Conservation (phyloP, 2,113 vertebrate species). For the Labrus mixtus region DNA sequence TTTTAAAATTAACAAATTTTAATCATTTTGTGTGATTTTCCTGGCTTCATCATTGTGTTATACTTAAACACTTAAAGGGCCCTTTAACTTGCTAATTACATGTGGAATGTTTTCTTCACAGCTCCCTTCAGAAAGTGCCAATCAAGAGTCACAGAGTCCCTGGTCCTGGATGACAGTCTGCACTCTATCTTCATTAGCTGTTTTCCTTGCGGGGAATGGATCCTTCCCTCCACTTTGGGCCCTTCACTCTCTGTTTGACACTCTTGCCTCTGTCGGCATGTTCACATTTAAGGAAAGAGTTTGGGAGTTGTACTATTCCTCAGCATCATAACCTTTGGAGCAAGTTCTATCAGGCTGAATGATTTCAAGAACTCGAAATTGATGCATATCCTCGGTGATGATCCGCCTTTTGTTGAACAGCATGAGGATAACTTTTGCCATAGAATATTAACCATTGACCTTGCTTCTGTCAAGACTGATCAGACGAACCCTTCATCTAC, state of each 20-base stretch:
- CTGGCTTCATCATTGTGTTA: too few species aligned
- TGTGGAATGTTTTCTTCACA: conserved; percentile 41
- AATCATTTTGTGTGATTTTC: background rate
- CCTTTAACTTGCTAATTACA: conserved; percentile 1
- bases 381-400: conserved; percentile 48
- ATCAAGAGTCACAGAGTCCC: conserved; percentile 48
- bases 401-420: background rate
- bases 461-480: conserved; percentile 25
- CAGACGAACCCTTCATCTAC: conserved; percentile 26
- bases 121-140: conserved; percentile 19
- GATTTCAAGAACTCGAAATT: conserved; percentile 56
- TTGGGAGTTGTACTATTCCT: conserved; percentile 66
- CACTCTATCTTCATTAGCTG: conserved; percentile 1
- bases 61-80: background rate
- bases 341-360: conserved; percentile 61
- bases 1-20: too few species aligned
- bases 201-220: conserved; percentile 34
- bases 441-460: conserved; percentile 18
- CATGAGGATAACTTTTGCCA: conserved; percentile 38
- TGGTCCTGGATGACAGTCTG: conserved; percentile 60
- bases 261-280: conserved; percentile 44
- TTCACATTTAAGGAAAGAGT: conserved; percentile 51
- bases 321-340: conserved; percentile 55
- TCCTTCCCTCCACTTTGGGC: conserved; percentile 12
- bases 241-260: conserved; percentile 39